These are phyloP conservation scores for Hyles lineata DNA, from an alignment of 2,888 invertebrate genomes.

Conservation along the genomic window DNA sequence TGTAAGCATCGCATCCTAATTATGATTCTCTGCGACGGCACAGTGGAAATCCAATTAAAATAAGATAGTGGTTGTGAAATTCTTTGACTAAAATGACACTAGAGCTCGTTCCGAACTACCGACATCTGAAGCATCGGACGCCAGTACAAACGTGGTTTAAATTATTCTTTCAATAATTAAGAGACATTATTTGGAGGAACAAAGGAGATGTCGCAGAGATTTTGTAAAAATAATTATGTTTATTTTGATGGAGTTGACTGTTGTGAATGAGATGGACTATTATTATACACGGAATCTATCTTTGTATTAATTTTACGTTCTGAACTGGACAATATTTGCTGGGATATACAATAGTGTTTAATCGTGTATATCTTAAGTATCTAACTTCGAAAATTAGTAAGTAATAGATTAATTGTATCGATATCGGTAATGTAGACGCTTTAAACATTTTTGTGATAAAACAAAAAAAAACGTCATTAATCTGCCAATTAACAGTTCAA, in stretches of 20 bases:
- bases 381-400: no score
- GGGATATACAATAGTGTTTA: no score
- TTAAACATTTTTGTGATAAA: no score
- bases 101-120: not conserved
- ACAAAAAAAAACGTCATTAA: no score
- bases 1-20: no score
- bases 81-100: slow-evolving; percentile 12
- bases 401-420: no score
- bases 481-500: slow-evolving; percentile 1
- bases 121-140: slow-evolving; percentile 12
- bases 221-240: not conserved
- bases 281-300: no score
- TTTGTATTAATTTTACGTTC: no score
- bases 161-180: slow-evolving; percentile 6
- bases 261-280: no score
- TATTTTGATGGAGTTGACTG: not conserved
- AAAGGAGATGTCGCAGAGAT: not conserved
- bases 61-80: slow-evolving; percentile 9
- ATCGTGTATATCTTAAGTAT: no score
- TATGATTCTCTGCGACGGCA: not conserved
- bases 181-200: not conserved
- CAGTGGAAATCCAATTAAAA: slow-evolving; percentile 15
- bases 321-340: no score
- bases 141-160: not conserved
- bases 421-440: no score